A percentile compares a stretch with the other conserved stretches of the same genome.
Evolutionary conservation across 2,113 vertebrate genomes (phyloP).

Genomic region (Antigone vipio): DNA sequence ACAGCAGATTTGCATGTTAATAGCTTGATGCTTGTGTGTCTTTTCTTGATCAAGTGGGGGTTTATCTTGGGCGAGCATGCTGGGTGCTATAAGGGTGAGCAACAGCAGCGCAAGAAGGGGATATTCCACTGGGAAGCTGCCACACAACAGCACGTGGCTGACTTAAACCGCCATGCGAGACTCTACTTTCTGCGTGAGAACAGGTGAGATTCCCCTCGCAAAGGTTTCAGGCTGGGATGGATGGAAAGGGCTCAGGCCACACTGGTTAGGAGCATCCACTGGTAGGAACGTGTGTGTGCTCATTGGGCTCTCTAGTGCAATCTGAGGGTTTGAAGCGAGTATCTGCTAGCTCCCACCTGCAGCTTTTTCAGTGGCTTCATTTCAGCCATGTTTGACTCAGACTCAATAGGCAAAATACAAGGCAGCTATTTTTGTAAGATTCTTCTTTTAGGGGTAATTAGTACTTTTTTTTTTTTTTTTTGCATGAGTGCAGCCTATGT

Average conservation of each 20-base stretch:
- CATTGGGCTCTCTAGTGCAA: not conserved
- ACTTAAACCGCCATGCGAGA: not conserved
- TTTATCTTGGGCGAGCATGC: not conserved
- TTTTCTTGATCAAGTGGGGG: not conserved
- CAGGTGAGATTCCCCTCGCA: rapidly evolving
- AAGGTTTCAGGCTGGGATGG: not conserved
- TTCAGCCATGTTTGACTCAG: not conserved
- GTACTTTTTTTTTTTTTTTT: not conserved
- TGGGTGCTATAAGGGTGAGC: not conserved
- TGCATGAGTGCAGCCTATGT: not conserved
- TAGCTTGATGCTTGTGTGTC: not conserved
- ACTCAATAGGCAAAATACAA: not conserved
- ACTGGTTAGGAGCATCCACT: not conserved
- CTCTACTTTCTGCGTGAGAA: not conserved
- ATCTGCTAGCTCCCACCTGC: not conserved
- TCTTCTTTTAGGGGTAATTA: not conserved
- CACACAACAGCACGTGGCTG: rapidly evolving
- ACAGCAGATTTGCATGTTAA: not conserved
- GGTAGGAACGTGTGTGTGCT: rapidly evolving
- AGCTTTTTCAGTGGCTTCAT: not conserved
- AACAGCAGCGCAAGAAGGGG: not conserved
- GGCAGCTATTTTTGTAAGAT: not conserved
- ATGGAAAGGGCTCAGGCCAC: not conserved
- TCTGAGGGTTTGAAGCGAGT: not conserved
- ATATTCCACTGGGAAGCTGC: not conserved